Base-by-base conservation (phyloP, 1,140 invertebrate species). In the Marisa cornuarietis region DNA sequence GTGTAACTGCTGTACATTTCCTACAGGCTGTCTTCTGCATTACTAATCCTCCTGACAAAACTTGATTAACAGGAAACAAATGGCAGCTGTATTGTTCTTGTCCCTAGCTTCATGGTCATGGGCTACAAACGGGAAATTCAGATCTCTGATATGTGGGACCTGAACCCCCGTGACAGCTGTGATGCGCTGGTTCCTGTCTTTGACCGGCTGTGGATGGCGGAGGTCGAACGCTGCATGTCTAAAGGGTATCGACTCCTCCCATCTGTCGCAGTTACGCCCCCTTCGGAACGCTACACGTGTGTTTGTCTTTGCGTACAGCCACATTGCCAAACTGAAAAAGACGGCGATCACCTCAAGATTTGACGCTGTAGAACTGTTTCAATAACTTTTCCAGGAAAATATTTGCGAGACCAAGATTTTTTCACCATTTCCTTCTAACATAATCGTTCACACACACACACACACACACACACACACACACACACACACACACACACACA, bases 141-240 rank as follows among this genome's bases (percentile, higher is more conserved):
- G 85, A 93, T 94, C 69, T 92, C 93, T 63, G 96, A 99, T 91
- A 90, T 99, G 1, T 99, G 97, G 97, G 94, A 95, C 66, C 93
- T 99, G 88, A 95, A 97, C 85, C 94, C 94, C 10, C 93, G 95
- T 83, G 96, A 99, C 89, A 93, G 93, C 68, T 95, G 96, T 26
- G 92, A 91, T 62, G 94, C 94, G 89, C 94, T 98, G 14, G 94
- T 97, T 71, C 95, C 95, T 11, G 91, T 92, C 71, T 99, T 98
- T 89, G 95, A 97, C 80, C 95, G 95, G 91, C 93, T 95, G 89
- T 98, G 96, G 96, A 92, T 94, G 72, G 90, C 92, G 52, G 88
- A 90, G 81, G 61, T 90, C 13, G 24, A 74, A 0, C 71, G 76
- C 8, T 81, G 80, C 31, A n/a, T 52, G 68, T 63, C 49, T 1